Evolutionary conservation across 2,113 vertebrate genomes (phyloP), one percentile per base, ranked within the genome.

Genomic region (Amazona guildingii): DNA sequence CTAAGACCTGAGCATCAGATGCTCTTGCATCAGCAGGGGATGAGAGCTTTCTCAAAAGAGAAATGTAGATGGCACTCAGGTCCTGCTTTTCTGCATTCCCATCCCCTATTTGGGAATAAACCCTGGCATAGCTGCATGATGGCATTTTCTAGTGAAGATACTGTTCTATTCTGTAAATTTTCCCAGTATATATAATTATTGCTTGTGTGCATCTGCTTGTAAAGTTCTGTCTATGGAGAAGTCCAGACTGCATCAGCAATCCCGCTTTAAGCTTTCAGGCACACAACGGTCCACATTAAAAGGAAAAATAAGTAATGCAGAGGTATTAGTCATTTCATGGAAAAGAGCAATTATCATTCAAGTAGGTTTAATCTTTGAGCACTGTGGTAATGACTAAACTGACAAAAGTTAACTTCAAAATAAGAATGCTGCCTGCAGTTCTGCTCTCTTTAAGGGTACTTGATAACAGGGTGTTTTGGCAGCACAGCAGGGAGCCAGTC

Each of bases 271-370:
- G 39, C 62, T 95, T 92, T 84, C 67, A 76, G 82, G 61, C 57
- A 78, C 57, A 33, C 10, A 69, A 69, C 57, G 62, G 52, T 92
- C 48, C 17, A 10, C 33, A 43, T 61, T 1, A 10, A 64, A 68
- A 67, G 57, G 51, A 51, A 35, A 33, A 33, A n/a, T 37, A 31
- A 4, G 3, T 4, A 63, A 86, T 75, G 29, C 69, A 95, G n/a
- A 88, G 51, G 51, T 83, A 49, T 90, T 94, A 96, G 81, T 95
- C 69, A 84, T 86, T 86, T 93, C 84, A 73, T 77, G 67, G 76
- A 92, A 91, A 88, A 93, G 76, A 70, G 10, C 68, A 52, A 87
- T 95, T 95, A 83, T 35, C 1, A 0, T 86, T 81, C 86, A 88
- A 86, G 74, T 37, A 72, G 72, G 75, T 90, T 88, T 83, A 75